Evolutionary conservation across 1,140 invertebrate genomes (phyloP), one percentile per base, ranked within the genome.

Genomic region (Psilanteris sp.): DNA sequence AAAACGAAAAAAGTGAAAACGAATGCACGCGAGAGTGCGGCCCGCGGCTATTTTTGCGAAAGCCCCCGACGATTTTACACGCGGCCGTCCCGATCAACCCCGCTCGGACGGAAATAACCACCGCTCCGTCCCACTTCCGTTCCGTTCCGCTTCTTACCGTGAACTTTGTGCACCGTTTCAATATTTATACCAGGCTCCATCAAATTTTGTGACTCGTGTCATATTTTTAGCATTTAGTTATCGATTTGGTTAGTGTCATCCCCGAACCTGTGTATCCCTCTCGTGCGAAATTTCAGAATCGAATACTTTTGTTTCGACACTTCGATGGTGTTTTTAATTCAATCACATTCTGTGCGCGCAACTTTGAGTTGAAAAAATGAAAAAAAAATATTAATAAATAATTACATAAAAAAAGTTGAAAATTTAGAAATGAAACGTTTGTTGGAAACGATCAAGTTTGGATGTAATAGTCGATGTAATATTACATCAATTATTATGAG

Each of bases 101-200:
- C 18, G 14, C 48, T 15, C 24, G 32, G 26, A 66, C 59, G 52
- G 43, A 50, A 59, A 54, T 72, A 62, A 62, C 22, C 37, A 7
- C 7, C 8, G 24, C 15, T 31, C 37, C 41, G 3, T 11, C 31
- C 7, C 41, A 44, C n/a, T 15, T 27, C 22, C 15, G 15, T 54
- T 39, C 29, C 43, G 44, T 41, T 57, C 15, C 31, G 16, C 26
- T 68, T 55, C 61, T 48, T 54, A 34, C 37, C 71, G 52, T 61
- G 70, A 59, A 73, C 71, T 74, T 74, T 67, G 48, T 55, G 67
- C 62, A 37, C 31, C 34, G 29, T 7, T 66, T 44, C 52, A 66
- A 64, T 59, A 59, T 66, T 66, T 66, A 66, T 62, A 48, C 43
- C 8, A 24, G 10, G 27, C 10, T 55, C 50, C 27, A 39, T 64